A percentile compares a stretch with the other conserved stretches of the same genome.
phyloP scores from a whole-genome alignment of 2,797 vertebrate species.

The Hippopotamyrus pictus region DNA sequence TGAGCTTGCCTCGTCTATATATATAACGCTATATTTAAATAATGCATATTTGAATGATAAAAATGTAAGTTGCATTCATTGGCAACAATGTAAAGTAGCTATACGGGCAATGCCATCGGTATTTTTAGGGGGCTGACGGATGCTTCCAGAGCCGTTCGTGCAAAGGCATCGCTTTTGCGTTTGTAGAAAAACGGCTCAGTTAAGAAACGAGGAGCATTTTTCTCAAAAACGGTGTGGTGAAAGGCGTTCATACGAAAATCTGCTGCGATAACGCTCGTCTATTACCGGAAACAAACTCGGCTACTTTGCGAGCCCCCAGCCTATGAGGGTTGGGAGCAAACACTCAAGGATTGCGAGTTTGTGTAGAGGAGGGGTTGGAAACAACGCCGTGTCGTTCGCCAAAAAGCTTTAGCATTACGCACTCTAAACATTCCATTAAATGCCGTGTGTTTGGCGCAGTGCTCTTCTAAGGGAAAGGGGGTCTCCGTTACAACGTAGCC shows the following conservation, averaged over 20 bases:
- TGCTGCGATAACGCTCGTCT: neutral
- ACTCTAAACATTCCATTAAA: neutral
- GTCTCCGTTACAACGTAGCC: neutral
- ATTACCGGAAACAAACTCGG: neutral
- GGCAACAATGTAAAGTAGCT: slow-evolving; percentile 7
- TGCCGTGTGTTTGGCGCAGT: slow-evolving; percentile 43
- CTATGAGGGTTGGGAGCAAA: neutral
- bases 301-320: neutral
- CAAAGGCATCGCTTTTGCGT: neutral
- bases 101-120: neutral
- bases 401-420: neutral
- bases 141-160: neutral
- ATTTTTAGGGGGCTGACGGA: neutral
- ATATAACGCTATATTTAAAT: neutral
- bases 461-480: slow-evolving; percentile 26
- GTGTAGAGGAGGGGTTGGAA: neutral
- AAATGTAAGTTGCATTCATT: neutral
- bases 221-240: neutral
- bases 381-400: neutral
- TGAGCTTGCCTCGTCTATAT: neutral
- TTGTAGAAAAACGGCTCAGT: neutral
- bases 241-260: neutral
- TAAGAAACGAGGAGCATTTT: neutral
- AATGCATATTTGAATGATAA: neutral
- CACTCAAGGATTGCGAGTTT: neutral